Conservation (phyloP, 2,113 vertebrate species). For the Burhinus oedicnemus region DNA sequence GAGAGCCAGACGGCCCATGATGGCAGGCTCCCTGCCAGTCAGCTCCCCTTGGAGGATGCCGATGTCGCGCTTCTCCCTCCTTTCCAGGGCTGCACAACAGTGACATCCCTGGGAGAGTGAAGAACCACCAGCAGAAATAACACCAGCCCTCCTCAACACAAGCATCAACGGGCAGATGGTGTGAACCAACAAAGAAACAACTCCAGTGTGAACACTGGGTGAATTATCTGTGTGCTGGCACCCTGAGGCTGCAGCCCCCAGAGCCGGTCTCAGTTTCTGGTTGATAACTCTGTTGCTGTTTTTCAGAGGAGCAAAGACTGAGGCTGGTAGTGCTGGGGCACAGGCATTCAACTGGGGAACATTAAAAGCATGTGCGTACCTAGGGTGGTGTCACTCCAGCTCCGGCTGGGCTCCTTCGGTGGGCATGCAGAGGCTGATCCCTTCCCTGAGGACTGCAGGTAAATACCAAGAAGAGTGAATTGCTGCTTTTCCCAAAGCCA, state of each 20-base stretch:
- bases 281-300: background rate
- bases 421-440: background rate
- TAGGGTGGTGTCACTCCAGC: background rate
- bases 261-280: background rate
- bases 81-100: slow-evolving; percentile 78
- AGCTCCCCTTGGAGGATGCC: slow-evolving; percentile 60
- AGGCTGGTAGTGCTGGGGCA: background rate
- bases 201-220: background rate
- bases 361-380: background rate
- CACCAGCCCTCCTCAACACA: background rate
- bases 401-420: background rate
- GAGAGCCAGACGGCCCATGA: slow-evolving; percentile 68
- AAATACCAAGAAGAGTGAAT: background rate
- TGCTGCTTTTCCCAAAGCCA: background rate
- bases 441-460: background rate
- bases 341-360: background rate
- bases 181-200: background rate
- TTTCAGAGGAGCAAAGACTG: background rate
- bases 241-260: background rate
- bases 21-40: slow-evolving; percentile 44
- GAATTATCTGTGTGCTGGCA: background rate
- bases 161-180: background rate
- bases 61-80: slow-evolving; percentile 46
- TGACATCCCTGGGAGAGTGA: slow-evolving; percentile 73
- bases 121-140: slow-evolving; percentile 70